A percentile compares a stretch with the other conserved stretches of the same genome.
Evolutionary conservation across 1,140 invertebrate species (phyloP).

Genomic region (Drosophila miranda): DNA sequence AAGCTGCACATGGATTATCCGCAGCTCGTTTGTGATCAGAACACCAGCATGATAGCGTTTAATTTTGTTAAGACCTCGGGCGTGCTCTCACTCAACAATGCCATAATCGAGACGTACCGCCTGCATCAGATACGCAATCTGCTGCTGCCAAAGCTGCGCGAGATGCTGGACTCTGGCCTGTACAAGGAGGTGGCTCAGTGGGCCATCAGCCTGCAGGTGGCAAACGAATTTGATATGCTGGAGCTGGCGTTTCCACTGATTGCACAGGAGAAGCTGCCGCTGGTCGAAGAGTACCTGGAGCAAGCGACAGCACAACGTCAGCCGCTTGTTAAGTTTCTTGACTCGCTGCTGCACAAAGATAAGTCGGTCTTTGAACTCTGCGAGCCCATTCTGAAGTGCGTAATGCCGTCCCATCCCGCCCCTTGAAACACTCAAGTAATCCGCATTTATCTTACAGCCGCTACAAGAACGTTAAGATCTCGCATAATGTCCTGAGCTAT

Average conservation of each 20-base stretch:
- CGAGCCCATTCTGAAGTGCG: constrained; percentile 82
- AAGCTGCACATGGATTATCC: constrained; percentile 75
- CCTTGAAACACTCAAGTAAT: background rate
- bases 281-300: constrained; percentile 86
- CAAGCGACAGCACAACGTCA: constrained; percentile 84
- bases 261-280: constrained; percentile 87
- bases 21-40: constrained; percentile 75
- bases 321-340: constrained; percentile 85
- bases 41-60: constrained; percentile 86
- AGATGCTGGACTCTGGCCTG: constrained; percentile 83
- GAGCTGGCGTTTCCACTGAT: constrained; percentile 87
- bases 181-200: constrained; percentile 84
- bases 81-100: constrained; percentile 83
- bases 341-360: constrained; percentile 84
- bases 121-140: constrained; percentile 83
- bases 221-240: constrained; percentile 84
- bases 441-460: constrained; percentile 22
- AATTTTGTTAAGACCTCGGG: constrained; percentile 84
- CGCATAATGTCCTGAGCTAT: constrained; percentile 83
- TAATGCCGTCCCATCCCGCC: background rate
- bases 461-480: constrained; percentile 63
- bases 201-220: constrained; percentile 64
- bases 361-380: constrained; percentile 80
- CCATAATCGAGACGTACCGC: constrained; percentile 84
- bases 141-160: constrained; percentile 84